A percentile compares a stretch with the other conserved stretches of the same genome.
phyloP scores from a whole-genome alignment of 1,140 invertebrate genomes.

The Frieseomelitta varia region DNA sequence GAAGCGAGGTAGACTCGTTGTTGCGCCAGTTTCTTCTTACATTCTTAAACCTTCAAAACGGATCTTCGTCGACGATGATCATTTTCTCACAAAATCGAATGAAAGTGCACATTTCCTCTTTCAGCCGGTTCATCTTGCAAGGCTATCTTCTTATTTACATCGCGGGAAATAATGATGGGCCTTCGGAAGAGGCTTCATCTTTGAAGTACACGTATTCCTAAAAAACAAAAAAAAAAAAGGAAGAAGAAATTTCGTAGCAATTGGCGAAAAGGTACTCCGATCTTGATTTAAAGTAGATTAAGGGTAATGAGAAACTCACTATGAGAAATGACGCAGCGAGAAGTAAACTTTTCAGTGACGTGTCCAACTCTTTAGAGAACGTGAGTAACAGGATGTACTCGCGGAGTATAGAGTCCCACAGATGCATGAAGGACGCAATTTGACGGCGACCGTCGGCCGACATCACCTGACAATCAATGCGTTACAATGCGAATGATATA shows the following conservation, averaged over 20 bases:
- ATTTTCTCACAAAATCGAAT: neutral
- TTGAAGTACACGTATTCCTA: constrained; percentile 65
- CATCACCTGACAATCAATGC: constrained; percentile 57
- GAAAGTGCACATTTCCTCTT: too few species aligned
- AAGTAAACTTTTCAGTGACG: constrained; percentile 73
- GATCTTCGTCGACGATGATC: neutral
- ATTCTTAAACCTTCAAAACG: neutral
- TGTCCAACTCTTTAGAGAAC: constrained; percentile 64
- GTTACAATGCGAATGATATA: neutral
- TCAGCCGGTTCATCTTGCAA: too few species aligned
- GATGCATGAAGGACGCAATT: constrained; percentile 72
- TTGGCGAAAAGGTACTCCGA: neutral
- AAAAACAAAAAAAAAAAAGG: constrained; percentile 6
- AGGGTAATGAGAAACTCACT: constrained; percentile 53
- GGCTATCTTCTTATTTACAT: too few species aligned
- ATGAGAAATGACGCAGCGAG: constrained; percentile 73
- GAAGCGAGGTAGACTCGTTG: neutral
- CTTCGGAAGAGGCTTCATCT: neutral
- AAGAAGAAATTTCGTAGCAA: too few species aligned
- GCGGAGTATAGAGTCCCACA: constrained; percentile 66
- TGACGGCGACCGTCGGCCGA: constrained; percentile 68
- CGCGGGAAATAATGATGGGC: too few species aligned
- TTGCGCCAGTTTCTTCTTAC: neutral
- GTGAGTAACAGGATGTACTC: constrained; percentile 72
- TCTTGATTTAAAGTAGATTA: neutral